These are phyloP conservation scores for Papilio polyxenes DNA, from an alignment of 1,140 invertebrate genomes.

Conservation along the genomic window DNA sequence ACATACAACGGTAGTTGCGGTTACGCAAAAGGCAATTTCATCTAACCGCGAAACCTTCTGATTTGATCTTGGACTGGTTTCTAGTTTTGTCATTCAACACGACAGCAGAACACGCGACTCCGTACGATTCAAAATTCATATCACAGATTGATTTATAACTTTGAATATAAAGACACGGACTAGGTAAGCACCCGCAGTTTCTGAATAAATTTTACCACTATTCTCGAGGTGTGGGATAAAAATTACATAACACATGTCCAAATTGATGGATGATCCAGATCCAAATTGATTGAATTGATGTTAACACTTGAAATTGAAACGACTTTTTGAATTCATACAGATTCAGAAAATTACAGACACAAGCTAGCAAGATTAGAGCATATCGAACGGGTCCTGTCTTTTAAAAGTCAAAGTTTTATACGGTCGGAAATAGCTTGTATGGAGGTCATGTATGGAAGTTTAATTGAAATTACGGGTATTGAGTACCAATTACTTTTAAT, in stretches of 20 bases:
- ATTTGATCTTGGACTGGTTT: conserved; percentile 64
- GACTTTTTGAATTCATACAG: too few species aligned
- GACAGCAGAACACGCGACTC: not conserved
- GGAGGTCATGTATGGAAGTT: not conserved
- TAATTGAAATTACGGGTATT: not conserved
- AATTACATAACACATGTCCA: too few species aligned
- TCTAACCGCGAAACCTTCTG: conserved; percentile 56
- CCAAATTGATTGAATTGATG: too few species aligned
- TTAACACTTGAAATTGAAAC: not conserved
- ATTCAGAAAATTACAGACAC: too few species aligned
- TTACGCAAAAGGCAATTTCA: conserved; percentile 56
- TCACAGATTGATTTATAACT: not conserved
- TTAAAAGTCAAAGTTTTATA: not conserved
- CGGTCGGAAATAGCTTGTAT: conserved; percentile 6
- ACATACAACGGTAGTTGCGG: conserved; percentile 38
- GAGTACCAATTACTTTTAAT: not conserved
- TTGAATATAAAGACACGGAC: not conserved
- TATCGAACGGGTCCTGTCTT: not conserved
- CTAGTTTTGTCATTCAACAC: conserved; percentile 52
- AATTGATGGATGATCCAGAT: too few species aligned
- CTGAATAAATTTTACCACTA: not conserved
- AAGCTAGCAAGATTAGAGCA: too few species aligned
- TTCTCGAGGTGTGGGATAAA: too few species aligned
- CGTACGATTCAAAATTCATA: not conserved
- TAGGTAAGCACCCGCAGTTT: not conserved